Evolutionary conservation across 30 jellyfish, hydroid and myxozoan species (phyloP).

Genomic region (Turritopsis rubra): DNA sequence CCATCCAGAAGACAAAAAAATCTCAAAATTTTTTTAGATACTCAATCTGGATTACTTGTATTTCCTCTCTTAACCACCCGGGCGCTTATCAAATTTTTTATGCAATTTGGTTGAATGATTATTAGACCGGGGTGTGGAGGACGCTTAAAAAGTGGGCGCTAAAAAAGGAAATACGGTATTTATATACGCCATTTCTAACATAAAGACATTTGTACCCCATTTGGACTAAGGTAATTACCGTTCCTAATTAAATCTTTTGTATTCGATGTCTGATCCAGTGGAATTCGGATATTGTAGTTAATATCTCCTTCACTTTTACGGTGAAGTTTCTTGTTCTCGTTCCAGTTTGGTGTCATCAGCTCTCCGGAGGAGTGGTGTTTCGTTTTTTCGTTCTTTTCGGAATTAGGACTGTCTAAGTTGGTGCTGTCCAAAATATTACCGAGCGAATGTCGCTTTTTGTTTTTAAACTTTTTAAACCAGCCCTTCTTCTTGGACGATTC

Average conservation of each 20-base stretch:
- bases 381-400: background rate
- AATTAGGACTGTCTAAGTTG: background rate
- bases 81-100: too few relatives aligned
- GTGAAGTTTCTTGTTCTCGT: background rate
- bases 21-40: too few relatives aligned
- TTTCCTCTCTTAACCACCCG: too few relatives aligned
- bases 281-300: slow-evolving; percentile 1
- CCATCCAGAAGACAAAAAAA: too few relatives aligned
- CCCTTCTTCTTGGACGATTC: slow-evolving; percentile 12
- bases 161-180: too few relatives aligned
- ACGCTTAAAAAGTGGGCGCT: too few relatives aligned
- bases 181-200: background rate
- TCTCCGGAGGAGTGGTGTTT: background rate
- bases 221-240: background rate
- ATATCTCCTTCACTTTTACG: slow-evolving; percentile 27
- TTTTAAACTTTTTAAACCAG: background rate
- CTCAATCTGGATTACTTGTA: too few relatives aligned
- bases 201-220: slow-evolving; percentile 20
- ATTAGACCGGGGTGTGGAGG: too few relatives aligned
- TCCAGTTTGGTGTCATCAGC: background rate
- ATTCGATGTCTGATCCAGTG: background rate
- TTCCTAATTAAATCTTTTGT: background rate
- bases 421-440: background rate
- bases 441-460: background rate
- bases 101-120: too few relatives aligned